Evolutionary conservation across 2,797 vertebrate species (phyloP).

Genomic region (Calcarius lapponicus): DNA sequence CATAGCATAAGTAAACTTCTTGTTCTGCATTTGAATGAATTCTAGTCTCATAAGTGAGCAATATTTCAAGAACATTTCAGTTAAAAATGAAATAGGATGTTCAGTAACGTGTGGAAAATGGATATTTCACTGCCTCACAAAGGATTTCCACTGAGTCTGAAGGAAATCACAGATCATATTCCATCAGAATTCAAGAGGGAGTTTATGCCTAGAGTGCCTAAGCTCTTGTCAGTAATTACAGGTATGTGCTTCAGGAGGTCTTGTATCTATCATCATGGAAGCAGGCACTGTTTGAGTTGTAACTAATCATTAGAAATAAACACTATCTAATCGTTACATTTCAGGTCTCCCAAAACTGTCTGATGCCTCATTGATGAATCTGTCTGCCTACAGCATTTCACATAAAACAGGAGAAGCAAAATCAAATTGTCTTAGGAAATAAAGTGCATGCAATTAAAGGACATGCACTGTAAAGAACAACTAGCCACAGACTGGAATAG

Average conservation of each 20-base stretch:
- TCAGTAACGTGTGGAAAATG: not conserved
- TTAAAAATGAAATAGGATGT: not conserved
- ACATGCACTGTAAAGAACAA: not conserved
- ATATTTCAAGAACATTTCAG: not conserved
- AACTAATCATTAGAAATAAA: not conserved
- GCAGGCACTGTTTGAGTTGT: not conserved
- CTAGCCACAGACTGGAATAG: not conserved
- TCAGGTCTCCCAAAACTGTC: not conserved
- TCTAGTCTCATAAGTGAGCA: not conserved
- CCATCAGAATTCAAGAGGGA: not conserved
- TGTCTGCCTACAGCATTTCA: not conserved
- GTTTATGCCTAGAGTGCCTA: not conserved
- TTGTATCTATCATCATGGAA: not conserved
- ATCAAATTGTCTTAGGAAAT: not conserved
- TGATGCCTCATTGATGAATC: not conserved
- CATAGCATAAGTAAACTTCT: not conserved
- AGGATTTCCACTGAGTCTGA: not conserved
- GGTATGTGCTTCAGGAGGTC: not conserved
- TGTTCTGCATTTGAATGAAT: not conserved
- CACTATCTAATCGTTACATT: not conserved
- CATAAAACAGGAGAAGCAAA: not conserved
- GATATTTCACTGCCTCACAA: not conserved
- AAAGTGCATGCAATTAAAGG: not conserved
- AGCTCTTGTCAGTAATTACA: not conserved
- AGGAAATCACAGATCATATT: not conserved